Evolutionary conservation across 2,888 invertebrate species (phyloP), one percentile per base, ranked within the genome.

Genomic region (Drosophila pegasa): DNA sequence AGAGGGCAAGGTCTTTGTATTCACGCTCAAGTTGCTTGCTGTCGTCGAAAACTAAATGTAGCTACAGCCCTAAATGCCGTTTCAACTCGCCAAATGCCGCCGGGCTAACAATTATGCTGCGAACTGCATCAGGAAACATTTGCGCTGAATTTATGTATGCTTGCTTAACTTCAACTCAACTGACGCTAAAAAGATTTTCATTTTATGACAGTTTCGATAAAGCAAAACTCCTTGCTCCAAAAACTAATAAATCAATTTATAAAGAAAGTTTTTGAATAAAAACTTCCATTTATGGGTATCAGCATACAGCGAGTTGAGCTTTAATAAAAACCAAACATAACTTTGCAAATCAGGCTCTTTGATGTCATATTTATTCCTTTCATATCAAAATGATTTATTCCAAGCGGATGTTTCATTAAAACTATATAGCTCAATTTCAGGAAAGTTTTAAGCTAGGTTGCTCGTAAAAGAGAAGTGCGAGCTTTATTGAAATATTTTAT

Each of bases 11-110:
- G 76, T 61, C 65, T 78, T 74, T 70, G 61, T 65, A 63, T 60
- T 69, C 59, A 61, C 40, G 67, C 78, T 64, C 65, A 72, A 77
- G 80, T 73, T 73, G 58, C 63, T 59, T 40, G 55, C 22, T 35
- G 61, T 63, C 43, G 63, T 51, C 70, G 50, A 71, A 70, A 83
- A 71, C 71, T 76, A 76, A 87, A 77, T 72, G 77, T 71, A 77
- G 72, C 83, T 72, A 75, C 76, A 78, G 79, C 66, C 67, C 48
- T 71, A 70, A 85, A 76, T 68, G 79, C 70, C 73, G 62, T 64
- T 71, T 73, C 55, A 81, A 76, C 67, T 82, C 82, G 12, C 54
- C 22, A 72, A 40, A 16, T 43, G 57, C 33, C 33, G 43, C 38
- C 50, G 50, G 66, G 52, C 60, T 56, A 71, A 62, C 71, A 82